Percentiles rank a stretch among this genome's conserved stretches.
Conservation (phyloP, 1,140 invertebrate species). For the Prorops nasuta region DNA sequence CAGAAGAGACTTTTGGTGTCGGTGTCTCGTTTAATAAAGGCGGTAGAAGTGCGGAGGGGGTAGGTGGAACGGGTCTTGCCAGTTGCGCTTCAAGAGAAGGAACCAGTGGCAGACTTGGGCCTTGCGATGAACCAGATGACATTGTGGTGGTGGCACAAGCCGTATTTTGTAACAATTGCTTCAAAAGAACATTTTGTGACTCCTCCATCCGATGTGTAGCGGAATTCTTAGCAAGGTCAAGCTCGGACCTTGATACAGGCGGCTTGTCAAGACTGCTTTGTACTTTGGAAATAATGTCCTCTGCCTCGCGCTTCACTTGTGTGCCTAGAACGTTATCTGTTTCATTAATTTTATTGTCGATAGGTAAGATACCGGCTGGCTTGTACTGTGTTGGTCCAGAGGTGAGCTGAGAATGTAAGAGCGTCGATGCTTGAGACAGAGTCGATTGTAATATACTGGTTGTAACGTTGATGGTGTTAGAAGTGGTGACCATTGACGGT, state of each 20-base stretch:
- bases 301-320: constrained; percentile 42
- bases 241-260: constrained; percentile 25
- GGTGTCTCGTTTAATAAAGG: constrained; percentile 43
- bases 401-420: constrained; percentile 46
- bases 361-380: constrained; percentile 36
- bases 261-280: constrained; percentile 30
- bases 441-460: constrained; percentile 53
- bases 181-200: constrained; percentile 85
- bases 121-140: constrained; percentile 53
- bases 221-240: constrained; percentile 31
- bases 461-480: constrained; percentile 38
- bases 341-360: constrained; percentile 45
- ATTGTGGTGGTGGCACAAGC: constrained; percentile 61
- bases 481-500: constrained; percentile 37
- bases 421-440: constrained; percentile 46
- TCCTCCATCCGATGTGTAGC: constrained; percentile 64
- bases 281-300: constrained; percentile 22
- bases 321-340: constrained; percentile 31
- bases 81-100: constrained; percentile 73
- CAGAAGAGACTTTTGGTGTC: background rate
- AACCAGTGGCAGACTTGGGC: constrained; percentile 66
- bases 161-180: constrained; percentile 86
- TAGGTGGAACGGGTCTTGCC: constrained; percentile 69
- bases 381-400: constrained; percentile 45
- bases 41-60: constrained; percentile 53